These are phyloP conservation scores for Gadus chalcogrammus DNA, from an alignment of 2,113 vertebrate species.

Conservation along the genomic window DNA sequence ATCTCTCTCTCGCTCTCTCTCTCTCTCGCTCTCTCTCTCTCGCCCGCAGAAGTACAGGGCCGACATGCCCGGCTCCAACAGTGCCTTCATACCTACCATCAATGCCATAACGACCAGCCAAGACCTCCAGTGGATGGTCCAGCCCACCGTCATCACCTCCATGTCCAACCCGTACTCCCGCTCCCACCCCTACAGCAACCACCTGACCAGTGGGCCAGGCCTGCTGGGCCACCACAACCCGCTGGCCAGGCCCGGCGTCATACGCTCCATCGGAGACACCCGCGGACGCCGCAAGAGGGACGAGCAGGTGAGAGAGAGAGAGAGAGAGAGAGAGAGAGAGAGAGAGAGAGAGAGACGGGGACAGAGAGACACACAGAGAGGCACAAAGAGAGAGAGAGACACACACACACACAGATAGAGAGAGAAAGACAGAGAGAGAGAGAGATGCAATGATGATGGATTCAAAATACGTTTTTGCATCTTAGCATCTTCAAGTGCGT, in stretches of 20 bases:
- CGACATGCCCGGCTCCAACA: conserved; percentile 99
- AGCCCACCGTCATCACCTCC: conserved; percentile 98
- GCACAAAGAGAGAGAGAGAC: conserved; percentile 2
- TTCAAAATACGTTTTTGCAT: too few relatives aligned
- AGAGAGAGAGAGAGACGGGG: too few relatives aligned
- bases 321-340: too few relatives aligned
- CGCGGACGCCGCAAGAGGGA: conserved; percentile 90
- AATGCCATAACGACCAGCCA: conserved; percentile 99
- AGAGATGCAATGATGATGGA: too few relatives aligned
- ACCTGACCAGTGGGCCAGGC: conserved; percentile 81
- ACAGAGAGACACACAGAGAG: background rate
- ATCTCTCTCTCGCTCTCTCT: background rate
- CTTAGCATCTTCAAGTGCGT: background rate
- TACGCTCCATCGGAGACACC: conserved; percentile 92
- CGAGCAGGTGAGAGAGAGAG: conserved; percentile 81
- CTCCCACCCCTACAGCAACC: conserved; percentile 88
- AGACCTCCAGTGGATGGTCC: conserved; percentile 99
- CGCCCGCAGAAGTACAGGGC: conserved; percentile 89
- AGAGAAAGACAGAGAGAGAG: conserved; percentile 7
- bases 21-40: background rate
- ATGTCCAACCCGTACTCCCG: conserved; percentile 96
- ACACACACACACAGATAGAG: too few relatives aligned
- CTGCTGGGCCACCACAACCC: conserved; percentile 81
- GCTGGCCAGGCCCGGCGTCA: conserved; percentile 89
- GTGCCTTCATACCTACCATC: conserved; percentile 97